phyloP scores from a whole-genome alignment of 1,140 invertebrate species.

The Aradophagus sp. region DNA sequence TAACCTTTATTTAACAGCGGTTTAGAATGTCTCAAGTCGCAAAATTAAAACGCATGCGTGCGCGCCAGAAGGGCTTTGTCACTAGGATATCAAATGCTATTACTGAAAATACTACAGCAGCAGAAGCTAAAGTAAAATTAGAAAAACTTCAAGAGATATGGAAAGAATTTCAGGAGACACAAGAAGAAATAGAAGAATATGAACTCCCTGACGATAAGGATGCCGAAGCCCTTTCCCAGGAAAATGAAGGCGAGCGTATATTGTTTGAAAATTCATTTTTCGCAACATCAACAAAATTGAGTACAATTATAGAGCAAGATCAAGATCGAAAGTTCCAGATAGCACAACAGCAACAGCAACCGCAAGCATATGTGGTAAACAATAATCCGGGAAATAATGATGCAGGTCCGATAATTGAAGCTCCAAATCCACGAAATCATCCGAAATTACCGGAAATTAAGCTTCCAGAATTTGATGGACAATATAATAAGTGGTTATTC shows the following conservation, averaged over 20 bases:
- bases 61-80: neutral
- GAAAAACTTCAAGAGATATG: neutral
- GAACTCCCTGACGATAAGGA: neutral
- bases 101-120: neutral
- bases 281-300: neutral
- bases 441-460: slow-evolving; percentile 15
- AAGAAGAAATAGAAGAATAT: neutral
- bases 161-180: neutral
- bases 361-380: no score
- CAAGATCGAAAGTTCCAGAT: neutral
- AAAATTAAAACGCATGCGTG: neutral
- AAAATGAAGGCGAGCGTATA: neutral
- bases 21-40: neutral
- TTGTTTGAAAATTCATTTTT: neutral
- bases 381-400: no score
- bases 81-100: neutral
- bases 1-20: no score
- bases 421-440: neutral
- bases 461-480: slow-evolving; percentile 15
- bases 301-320: neutral
- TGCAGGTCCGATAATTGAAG: neutral
- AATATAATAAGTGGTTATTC: slow-evolving; percentile 21
- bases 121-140: neutral
- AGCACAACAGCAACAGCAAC: neutral
- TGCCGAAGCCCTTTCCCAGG: neutral